These are phyloP conservation scores for Heterodera carotae DNA, from an alignment of 1,140 invertebrate genomes.

Conservation along the genomic window DNA sequence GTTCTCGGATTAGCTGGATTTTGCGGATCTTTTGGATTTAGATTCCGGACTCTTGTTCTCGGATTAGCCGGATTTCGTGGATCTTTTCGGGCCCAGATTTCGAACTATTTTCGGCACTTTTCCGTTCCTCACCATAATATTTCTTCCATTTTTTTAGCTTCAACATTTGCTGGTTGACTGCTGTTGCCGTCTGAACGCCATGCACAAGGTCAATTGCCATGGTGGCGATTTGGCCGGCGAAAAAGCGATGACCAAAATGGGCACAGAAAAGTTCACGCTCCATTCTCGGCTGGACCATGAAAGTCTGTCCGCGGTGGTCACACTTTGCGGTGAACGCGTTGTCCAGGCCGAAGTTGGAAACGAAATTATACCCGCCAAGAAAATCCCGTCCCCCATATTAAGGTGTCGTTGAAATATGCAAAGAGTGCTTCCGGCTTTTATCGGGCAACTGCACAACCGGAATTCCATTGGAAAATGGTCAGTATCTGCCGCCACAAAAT, in stretches of 20 bases:
- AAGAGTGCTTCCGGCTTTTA: slow-evolving; percentile 38
- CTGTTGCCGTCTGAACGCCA: slow-evolving; percentile 30
- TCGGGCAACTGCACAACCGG: slow-evolving; percentile 40
- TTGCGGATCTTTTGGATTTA: too few relatives aligned
- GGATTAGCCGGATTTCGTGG: too few relatives aligned
- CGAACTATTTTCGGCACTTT: not conserved
- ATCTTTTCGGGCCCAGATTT: too few relatives aligned
- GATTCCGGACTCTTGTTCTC: too few relatives aligned
- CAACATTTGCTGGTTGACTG: slow-evolving; percentile 24
- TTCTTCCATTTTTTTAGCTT: slow-evolving; percentile 22
- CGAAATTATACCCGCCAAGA: not conserved
- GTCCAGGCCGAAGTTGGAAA: slow-evolving; percentile 32
- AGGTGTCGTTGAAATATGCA: slow-evolving; percentile 39
- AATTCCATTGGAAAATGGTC: slow-evolving; percentile 43
- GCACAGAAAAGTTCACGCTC: slow-evolving; percentile 31
- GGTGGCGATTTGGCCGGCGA: not conserved
- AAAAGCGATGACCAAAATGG: slow-evolving; percentile 27
- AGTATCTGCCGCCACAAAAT: not conserved
- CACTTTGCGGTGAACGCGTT: slow-evolving; percentile 18
- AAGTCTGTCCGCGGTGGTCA: slow-evolving; percentile 29
- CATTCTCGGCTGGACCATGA: slow-evolving; percentile 30
- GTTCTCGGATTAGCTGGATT: too few relatives aligned
- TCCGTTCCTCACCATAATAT: too few relatives aligned
- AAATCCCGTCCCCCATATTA: not conserved
- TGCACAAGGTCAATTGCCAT: slow-evolving; percentile 19